Conservation (phyloP, 2,113 vertebrate species). For the Haemorhous mexicanus region DNA sequence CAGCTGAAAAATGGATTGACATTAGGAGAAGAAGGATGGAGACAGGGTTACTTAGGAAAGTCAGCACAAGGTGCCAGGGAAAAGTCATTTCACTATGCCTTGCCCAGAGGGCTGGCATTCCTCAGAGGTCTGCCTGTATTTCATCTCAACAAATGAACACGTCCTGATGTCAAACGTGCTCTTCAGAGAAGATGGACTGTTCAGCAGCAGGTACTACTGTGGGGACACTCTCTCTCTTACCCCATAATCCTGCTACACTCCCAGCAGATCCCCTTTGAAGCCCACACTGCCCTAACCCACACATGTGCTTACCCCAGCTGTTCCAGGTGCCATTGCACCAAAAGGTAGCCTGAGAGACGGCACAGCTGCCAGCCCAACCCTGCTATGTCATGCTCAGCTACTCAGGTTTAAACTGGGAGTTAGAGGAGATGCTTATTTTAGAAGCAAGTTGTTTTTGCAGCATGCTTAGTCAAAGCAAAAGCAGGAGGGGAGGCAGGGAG, state of each 20-base stretch:
- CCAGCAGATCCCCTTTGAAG: not conserved
- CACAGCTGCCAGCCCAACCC: constrained; percentile 49
- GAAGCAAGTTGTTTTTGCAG: constrained; percentile 66
- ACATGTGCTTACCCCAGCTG: accelerated
- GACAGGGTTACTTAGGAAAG: constrained; percentile 43
- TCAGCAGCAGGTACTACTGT: not conserved
- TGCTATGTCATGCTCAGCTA: constrained; percentile 43
- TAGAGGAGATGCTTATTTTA: constrained; percentile 71
- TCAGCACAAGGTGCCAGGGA: constrained; percentile 33
- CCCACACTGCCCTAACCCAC: not conserved
- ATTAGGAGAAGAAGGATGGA: constrained; percentile 23
- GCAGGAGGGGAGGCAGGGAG: not conserved
- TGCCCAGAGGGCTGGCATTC: constrained; percentile 29
- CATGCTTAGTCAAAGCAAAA: constrained; percentile 49
- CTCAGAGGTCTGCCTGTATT: constrained; percentile 37
- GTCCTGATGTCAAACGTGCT: constrained; percentile 9
- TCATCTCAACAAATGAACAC: constrained; percentile 16
- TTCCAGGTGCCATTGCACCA: not conserved
- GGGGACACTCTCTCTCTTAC: not conserved
- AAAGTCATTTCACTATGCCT: not conserved
- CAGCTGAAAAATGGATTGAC: not conserved
- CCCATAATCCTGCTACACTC: not conserved
- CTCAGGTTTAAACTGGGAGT: constrained; percentile 64
- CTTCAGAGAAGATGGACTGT: not conserved
- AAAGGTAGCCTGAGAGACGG: not conserved